These are phyloP conservation scores for Periphyllus acericola DNA, from an alignment of 2,888 invertebrate genomes.

Conservation along the genomic window DNA sequence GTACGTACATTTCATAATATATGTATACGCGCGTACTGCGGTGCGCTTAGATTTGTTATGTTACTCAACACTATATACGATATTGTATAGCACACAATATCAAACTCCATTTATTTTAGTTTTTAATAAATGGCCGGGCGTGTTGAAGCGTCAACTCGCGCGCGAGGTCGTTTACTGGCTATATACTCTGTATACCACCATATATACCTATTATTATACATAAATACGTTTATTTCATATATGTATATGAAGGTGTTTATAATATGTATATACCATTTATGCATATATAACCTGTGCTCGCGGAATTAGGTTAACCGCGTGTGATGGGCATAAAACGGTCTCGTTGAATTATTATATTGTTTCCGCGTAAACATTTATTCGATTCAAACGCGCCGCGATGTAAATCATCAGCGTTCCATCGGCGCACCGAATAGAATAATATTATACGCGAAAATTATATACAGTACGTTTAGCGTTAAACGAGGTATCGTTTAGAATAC, in stretches of 20 bases:
- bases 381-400: background rate
- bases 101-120: constrained; percentile 43
- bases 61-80: constrained; percentile 2
- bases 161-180: constrained; percentile 23
- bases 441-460: too few species aligned
- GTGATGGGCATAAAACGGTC: constrained; percentile 15
- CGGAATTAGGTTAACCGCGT: constrained; percentile 19
- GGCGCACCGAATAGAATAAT: too few species aligned
- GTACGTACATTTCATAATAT: background rate
- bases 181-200: background rate
- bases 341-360: constrained; percentile 22
- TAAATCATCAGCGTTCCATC: constrained; percentile 24
- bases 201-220: background rate
- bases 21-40: background rate
- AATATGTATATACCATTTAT: background rate
- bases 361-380: constrained; percentile 10
- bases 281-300: background rate
- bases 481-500: too few species aligned
- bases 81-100: background rate
- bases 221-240: background rate
- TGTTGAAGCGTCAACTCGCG: constrained; percentile 34
- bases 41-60: constrained; percentile 16
- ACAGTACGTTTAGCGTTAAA: too few species aligned
- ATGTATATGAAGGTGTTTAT: background rate
- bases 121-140: constrained; percentile 45